These are phyloP conservation scores for Menidia menidia DNA, from an alignment of 2,797 vertebrate genomes.

Conservation along the genomic window DNA sequence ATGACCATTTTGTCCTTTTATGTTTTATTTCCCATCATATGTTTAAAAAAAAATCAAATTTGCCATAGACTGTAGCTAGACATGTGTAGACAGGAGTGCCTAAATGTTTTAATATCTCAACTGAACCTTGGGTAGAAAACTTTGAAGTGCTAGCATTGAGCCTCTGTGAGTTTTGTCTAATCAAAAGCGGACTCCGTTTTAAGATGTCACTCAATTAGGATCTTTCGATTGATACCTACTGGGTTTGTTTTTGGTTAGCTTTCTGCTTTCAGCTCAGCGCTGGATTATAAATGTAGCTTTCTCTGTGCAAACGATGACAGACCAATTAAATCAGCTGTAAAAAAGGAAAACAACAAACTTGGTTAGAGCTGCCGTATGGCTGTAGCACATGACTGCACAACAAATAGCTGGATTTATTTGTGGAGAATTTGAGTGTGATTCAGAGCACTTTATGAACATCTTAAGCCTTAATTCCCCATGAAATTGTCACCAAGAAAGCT, in stretches of 20 bases:
- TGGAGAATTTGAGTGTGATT: constrained; percentile 65
- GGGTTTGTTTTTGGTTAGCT: constrained; percentile 25
- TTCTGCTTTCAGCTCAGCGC: constrained; percentile 49
- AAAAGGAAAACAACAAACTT: constrained; percentile 40
- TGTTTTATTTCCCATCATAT: constrained; percentile 29
- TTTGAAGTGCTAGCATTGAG: constrained; percentile 59
- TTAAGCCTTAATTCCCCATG: constrained; percentile 77
- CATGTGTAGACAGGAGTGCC: constrained; percentile 69
- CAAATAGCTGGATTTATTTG: constrained; percentile 40
- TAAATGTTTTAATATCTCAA: constrained; percentile 52
- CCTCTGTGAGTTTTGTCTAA: constrained; percentile 46
- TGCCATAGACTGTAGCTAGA: constrained; percentile 53
- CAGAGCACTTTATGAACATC: constrained; percentile 81
- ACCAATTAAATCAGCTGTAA: constrained; percentile 40
- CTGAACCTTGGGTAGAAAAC: constrained; percentile 56
- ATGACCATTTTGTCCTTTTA: constrained; percentile 36
- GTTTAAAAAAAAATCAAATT: constrained; percentile 33
- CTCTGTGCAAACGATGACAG: constrained; percentile 39
- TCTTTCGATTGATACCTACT: constrained; percentile 63
- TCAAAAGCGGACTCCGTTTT: constrained; percentile 48
- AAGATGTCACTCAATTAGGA: constrained; percentile 55
- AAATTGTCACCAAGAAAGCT: constrained; percentile 48
- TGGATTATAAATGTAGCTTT: constrained; percentile 55
- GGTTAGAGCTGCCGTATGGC: constrained; percentile 55
- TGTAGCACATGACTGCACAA: constrained; percentile 61